phyloP scores from a whole-genome alignment of 2,888 invertebrate species.

The Exephanes ischioxanthus region DNA sequence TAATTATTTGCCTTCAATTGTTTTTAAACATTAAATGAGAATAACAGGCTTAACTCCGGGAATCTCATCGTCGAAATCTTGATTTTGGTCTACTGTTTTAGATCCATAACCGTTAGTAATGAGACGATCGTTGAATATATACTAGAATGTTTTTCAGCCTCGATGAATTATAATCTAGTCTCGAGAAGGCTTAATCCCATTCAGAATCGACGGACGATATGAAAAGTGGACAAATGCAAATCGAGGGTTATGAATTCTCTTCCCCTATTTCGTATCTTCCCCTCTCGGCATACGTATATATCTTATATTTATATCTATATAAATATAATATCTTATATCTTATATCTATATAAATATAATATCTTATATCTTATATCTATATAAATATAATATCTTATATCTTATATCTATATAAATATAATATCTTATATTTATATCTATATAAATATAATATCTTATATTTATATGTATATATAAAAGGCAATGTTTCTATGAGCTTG shows the following conservation, averaged over 20 bases:
- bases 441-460: too few relatives aligned
- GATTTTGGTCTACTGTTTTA: too few relatives aligned
- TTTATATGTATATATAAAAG: constrained; percentile 6
- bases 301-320: neutral
- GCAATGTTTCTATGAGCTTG: constrained; percentile 41
- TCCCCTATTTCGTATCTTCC: constrained; percentile 42
- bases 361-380: neutral
- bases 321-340: neutral
- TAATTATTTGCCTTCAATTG: neutral
- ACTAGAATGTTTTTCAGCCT: neutral
- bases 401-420: neutral
- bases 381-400: too few relatives aligned
- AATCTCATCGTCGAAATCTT: too few relatives aligned
- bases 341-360: neutral
- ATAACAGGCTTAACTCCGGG: neutral
- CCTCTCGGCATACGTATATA: neutral
- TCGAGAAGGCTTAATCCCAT: neutral
- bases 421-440: neutral
- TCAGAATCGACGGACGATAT: constrained; percentile 16
- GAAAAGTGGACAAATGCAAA: constrained; percentile 33
- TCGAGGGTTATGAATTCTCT: constrained; percentile 45
- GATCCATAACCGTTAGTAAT: too few relatives aligned
- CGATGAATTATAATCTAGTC: constrained; percentile 25
- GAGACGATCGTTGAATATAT: too few relatives aligned
- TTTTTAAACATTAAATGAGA: neutral